A percentile compares a stretch with the other conserved stretches of the same genome.
These are phyloP conservation scores for Stratiomys singularior DNA, from an alignment of 2,888 invertebrate species.

Conservation along the genomic window DNA sequence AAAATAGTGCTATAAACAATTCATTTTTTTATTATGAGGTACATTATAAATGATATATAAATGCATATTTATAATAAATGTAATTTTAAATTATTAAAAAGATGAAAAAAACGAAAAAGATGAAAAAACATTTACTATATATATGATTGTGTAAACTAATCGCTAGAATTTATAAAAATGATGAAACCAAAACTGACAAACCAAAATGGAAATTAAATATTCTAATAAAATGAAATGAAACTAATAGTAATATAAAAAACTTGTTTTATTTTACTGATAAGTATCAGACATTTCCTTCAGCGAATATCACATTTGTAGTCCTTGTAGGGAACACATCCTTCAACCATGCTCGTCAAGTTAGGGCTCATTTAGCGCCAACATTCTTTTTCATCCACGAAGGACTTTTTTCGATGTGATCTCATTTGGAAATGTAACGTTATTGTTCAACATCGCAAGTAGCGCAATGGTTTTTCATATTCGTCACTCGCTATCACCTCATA, in stretches of 20 bases:
- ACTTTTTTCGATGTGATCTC: too few species aligned
- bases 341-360: too few species aligned
- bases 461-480: too few species aligned
- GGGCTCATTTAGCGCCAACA: too few species aligned
- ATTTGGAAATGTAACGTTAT: too few species aligned
- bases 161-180: slow-evolving; percentile 52
- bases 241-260: slow-evolving; percentile 36
- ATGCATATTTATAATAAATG: slow-evolving; percentile 47
- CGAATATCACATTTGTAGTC: too few species aligned
- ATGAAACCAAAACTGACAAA: slow-evolving; percentile 44
- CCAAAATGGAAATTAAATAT: slow-evolving; percentile 45
- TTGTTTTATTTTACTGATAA: slow-evolving; percentile 36
- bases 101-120: slow-evolving; percentile 33
- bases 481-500: too few species aligned
- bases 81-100: slow-evolving; percentile 48
- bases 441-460: too few species aligned
- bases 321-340: too few species aligned
- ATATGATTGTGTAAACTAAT: slow-evolving; percentile 53
- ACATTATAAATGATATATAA: slow-evolving; percentile 46
- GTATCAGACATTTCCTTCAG: too few species aligned
- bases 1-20: slow-evolving; percentile 38
- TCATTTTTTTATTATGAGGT: slow-evolving; percentile 45
- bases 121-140: slow-evolving; percentile 50
- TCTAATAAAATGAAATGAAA: slow-evolving; percentile 46
- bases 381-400: too few species aligned